Evolutionary conservation across 2,113 vertebrate species (phyloP).

Genomic region (Eolophus roseicapilla): DNA sequence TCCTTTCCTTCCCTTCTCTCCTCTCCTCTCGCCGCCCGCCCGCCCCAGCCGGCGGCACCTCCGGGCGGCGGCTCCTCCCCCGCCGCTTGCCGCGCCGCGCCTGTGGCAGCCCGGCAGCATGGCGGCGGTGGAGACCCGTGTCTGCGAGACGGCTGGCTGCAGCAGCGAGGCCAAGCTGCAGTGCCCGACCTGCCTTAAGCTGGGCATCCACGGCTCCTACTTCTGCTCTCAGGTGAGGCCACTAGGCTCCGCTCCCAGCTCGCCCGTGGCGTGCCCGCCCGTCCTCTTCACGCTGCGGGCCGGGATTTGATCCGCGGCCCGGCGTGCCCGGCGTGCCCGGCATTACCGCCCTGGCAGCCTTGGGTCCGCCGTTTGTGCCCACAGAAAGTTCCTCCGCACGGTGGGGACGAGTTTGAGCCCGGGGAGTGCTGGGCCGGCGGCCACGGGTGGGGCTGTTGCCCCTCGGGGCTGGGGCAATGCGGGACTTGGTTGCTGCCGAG

Average conservation of each 20-base stretch:
- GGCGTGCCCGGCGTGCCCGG: background rate
- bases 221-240: constrained; percentile 95
- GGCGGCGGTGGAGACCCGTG: constrained; percentile 87
- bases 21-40: background rate
- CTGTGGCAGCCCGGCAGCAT: constrained; percentile 80
- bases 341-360: background rate
- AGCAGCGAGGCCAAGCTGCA: constrained; percentile 94
- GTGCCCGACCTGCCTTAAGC: constrained; percentile 97
- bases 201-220: constrained; percentile 95
- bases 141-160: constrained; percentile 93
- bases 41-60: constrained; percentile 1
- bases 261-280: background rate
- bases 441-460: background rate
- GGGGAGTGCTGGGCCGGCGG: background rate
- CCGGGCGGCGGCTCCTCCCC: constrained; percentile 48
- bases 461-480: background rate
- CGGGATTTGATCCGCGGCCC: background rate
- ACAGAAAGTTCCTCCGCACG: background rate
- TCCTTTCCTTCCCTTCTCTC: too few relatives aligned
- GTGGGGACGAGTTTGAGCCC: background rate
- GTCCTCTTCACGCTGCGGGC: background rate
- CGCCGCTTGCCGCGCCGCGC: background rate
- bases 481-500: background rate
- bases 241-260: background rate
- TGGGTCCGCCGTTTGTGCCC: background rate